Conservation (phyloP, 2,888 invertebrate species). For the Leptinotarsa tumamoca region DNA sequence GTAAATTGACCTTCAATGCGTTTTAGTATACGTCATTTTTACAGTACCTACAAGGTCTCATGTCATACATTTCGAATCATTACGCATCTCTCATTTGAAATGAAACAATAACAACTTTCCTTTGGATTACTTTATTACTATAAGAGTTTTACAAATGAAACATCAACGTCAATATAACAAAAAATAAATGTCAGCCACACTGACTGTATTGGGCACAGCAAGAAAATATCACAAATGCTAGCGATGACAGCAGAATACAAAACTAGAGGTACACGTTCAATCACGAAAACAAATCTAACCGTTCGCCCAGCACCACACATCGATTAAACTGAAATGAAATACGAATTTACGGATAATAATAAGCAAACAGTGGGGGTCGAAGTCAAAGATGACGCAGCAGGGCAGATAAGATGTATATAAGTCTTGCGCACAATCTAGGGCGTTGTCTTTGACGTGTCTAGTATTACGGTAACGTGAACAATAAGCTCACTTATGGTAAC, state of each 20-base stretch:
- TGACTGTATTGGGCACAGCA: too few species aligned
- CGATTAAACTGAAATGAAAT: neutral
- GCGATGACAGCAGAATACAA: too few species aligned
- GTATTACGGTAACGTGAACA: conserved; percentile 1
- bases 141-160: too few species aligned
- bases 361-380: neutral
- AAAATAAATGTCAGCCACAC: too few species aligned
- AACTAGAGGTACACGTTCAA: too few species aligned
- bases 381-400: conserved; percentile 1
- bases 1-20: neutral
- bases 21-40: neutral
- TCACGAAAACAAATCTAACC: neutral
- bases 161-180: too few species aligned
- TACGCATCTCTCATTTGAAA: neutral
- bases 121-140: too few species aligned
- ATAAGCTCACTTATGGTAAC: neutral
- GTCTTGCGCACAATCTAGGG: neutral
- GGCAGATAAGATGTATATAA: neutral
- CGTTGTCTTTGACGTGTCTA: neutral
- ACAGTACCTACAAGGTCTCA: too few species aligned
- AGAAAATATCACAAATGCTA: too few species aligned
- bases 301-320: neutral
- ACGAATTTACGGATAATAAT: neutral
- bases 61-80: too few species aligned
- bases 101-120: neutral